Base-by-base conservation (phyloP, 2,113 vertebrate species). In the Cichladusa arquata region DNA sequence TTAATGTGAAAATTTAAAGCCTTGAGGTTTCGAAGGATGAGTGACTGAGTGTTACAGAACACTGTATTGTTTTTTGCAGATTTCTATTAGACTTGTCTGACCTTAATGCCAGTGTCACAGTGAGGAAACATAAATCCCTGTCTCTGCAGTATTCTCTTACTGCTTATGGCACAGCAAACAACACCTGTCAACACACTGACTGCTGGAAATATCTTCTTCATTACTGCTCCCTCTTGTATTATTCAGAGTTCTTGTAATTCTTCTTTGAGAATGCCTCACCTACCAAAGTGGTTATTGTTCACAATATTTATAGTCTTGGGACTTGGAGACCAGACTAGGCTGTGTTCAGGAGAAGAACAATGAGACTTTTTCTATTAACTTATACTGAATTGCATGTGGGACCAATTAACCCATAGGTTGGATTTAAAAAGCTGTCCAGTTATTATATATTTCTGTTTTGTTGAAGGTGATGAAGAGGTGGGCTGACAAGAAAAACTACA, bases 331-430 rank as follows among this genome's bases (percentile, higher is more conserved):
- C 20, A 36, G 72, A 51, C 65, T 40, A 50, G 72, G n/a, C 19
- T 80, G 33, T 84, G 51, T 73, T 79, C 47, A 90, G 72, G 25
- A 70, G 67, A 90, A 90, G 23, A 91, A 95, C 76, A 95, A 81
- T 88, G 69, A 58, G 34, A n/a, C 11, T 51, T 73, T 92, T 77
- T 47, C 47, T 53, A 54, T 70, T 67, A 54, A 74, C 76, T 92
- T 81, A 23, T 74, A n/a, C 29, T 54, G 73, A 94, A 70, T 58
- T 93, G 61, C 44, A 20, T 1, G 3, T 66, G 53, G 31, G 74
- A 57, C 56, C 64, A 58, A 61, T 66, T 58, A 92, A n/a, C 31
- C 10, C 7, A 19, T 54, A 44, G 38, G 9, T 10, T 58, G n/a
- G 19, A 69, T n/a, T 81, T 29, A 56, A 57, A 66, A 65, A 94